phyloP scores from a whole-genome alignment of 2,113 vertebrate genomes.

The Drymodes brunneopygia region DNA sequence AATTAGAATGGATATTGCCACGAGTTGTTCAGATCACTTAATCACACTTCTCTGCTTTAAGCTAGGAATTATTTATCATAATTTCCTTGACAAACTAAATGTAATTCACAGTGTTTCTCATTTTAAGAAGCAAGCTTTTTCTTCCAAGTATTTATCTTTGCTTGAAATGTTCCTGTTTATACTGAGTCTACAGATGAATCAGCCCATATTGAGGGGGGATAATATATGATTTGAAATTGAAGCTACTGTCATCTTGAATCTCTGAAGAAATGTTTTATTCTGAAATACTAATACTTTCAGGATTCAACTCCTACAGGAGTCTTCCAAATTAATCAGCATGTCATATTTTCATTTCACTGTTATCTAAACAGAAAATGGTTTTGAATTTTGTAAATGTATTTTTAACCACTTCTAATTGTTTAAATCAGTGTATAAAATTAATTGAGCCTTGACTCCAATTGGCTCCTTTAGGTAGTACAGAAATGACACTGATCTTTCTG shows the following conservation, averaged over 20 bases:
- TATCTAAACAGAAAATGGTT: background rate
- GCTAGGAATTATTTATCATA: conserved; percentile 30
- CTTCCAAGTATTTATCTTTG: conserved; percentile 27
- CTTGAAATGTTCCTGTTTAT: conserved; percentile 15
- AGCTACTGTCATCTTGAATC: background rate
- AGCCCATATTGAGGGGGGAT: background rate
- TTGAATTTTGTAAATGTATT: background rate
- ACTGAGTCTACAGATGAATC: background rate
- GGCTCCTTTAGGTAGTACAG: background rate
- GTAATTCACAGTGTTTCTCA: background rate
- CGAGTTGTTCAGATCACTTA: conserved; percentile 12
- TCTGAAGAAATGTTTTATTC: conserved; percentile 27
- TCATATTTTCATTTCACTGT: background rate
- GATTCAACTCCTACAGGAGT: background rate
- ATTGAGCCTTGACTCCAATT: background rate
- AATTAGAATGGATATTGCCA: conserved; percentile 10
- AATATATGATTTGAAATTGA: background rate
- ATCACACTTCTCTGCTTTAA: conserved; percentile 29
- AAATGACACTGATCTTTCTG: background rate
- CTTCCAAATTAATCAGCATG: background rate
- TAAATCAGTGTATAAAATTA: background rate
- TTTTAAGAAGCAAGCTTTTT: background rate
- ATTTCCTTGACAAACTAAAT: conserved; percentile 35
- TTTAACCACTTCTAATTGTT: background rate
- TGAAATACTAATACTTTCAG: background rate